Base-by-base conservation (phyloP, 2,113 vertebrate genomes). In the Monopterus albus region DNA sequence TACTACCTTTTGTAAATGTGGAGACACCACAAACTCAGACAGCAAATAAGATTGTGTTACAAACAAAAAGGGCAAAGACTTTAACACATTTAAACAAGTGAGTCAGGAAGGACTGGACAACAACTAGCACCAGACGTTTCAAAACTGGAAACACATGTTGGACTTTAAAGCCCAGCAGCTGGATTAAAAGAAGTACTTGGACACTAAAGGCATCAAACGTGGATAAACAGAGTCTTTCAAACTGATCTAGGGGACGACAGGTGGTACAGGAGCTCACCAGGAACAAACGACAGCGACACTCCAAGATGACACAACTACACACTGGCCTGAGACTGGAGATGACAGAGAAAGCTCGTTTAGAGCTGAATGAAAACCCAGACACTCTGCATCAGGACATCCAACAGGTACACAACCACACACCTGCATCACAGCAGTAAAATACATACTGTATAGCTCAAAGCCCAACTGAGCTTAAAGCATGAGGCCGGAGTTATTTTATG, bases 361-460 rank as follows among this genome's bases (percentile, higher is more conserved):
- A 99, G 89, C 95, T 99, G 79, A 99, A 99, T 38, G 97, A 99
- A 79, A 99, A 98, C 88, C 97, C 97, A 0, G 96, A 99, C 88
- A 98, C 96, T 0, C 88, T 99, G 75, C 97, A 99, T 66, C 97
- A 98, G 91, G 97, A 98, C 92, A 99, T 99, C 84, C 97, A 99
- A 88, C 97, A 98, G 94, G 97, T 99, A 88, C 3, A 0, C 20
- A 1, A 14, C 25, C 17, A 17, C 59, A 12, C 36, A 11, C 35
- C 14, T 49, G n/a, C n/a, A n/a, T n/a, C n/a, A n/a, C n/a, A n/a
- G n/a, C n/a, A n/a, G n/a, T n/a, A n/a, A n/a, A n/a, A n/a, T n/a
- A n/a, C n/a, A n/a, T n/a, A n/a, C n/a, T n/a, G n/a, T n/a, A n/a
- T n/a, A n/a, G n/a, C n/a, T n/a, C n/a, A n/a, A n/a, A n/a, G n/a